Evolutionary conservation across 2,797 vertebrate genomes (phyloP).

Genomic region (Emys orbicularis): DNA sequence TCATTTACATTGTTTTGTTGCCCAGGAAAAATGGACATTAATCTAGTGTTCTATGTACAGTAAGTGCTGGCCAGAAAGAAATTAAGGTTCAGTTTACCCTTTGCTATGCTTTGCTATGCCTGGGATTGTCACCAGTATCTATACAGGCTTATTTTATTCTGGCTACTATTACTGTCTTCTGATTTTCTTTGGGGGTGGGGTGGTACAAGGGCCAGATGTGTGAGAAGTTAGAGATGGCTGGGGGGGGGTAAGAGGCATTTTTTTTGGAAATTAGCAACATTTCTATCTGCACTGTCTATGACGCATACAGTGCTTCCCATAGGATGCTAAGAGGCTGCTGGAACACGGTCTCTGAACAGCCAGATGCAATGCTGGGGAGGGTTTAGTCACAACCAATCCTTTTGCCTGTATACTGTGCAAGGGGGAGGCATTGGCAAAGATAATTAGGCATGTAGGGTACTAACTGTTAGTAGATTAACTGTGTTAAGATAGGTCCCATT

Average conservation of each 20-base stretch:
- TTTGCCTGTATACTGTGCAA: neutral
- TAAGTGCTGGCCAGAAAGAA: neutral
- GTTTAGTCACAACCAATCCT: no score
- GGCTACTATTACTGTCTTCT: neutral
- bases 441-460: neutral
- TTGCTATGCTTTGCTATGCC: neutral
- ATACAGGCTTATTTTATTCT: neutral
- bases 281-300: neutral
- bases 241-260: neutral
- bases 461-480: neutral
- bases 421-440: neutral
- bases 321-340: rapidly evolving
- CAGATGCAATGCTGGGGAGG: neutral
- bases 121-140: neutral
- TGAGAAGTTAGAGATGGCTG: neutral
- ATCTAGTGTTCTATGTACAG: neutral
- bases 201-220: neutral
- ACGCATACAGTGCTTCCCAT: neutral
- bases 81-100: neutral
- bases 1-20: slow-evolving; percentile 29
- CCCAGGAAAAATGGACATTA: neutral
- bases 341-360: rapidly evolving
- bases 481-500: neutral
- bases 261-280: neutral
- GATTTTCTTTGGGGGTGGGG: neutral